phyloP scores from a whole-genome alignment of 2,888 invertebrate genomes.

The Slavum lentiscoides region DNA sequence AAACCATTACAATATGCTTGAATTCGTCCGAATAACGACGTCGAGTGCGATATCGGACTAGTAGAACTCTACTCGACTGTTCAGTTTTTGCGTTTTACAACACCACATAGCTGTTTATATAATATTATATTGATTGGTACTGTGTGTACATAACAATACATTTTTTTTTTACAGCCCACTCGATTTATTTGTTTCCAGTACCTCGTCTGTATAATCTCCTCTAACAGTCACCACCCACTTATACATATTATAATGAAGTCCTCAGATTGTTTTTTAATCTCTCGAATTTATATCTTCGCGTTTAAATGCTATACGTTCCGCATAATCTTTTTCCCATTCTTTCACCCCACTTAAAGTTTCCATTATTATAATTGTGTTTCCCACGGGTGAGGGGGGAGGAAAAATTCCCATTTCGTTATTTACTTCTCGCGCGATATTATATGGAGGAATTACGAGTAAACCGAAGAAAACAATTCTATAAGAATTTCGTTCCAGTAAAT shows the following conservation, averaged over 20 bases:
- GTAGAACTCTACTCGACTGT: too few species aligned
- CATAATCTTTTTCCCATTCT: neutral
- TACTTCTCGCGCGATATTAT: too few species aligned
- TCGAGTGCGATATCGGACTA: too few species aligned
- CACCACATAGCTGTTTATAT: neutral
- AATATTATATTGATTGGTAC: neutral
- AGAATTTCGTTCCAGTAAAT: too few species aligned
- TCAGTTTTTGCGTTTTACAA: too few species aligned
- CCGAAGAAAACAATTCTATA: too few species aligned
- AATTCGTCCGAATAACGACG: too few species aligned
- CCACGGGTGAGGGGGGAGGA: too few species aligned
- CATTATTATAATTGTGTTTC: neutral
- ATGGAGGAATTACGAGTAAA: too few species aligned
- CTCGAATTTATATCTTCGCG: neutral
- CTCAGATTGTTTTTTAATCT: neutral
- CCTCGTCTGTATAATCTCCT: neutral
- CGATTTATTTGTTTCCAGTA: neutral
- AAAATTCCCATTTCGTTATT: too few species aligned
- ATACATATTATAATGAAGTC: neutral
- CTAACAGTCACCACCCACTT: neutral
- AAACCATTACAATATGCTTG: too few species aligned
- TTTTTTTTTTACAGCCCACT: neutral
- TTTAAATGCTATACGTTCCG: neutral
- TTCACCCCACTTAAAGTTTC: neutral
- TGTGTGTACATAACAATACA: neutral